Base-by-base conservation (phyloP, 2,113 vertebrate genomes). In the Chamaetylas fuelleborni region DNA sequence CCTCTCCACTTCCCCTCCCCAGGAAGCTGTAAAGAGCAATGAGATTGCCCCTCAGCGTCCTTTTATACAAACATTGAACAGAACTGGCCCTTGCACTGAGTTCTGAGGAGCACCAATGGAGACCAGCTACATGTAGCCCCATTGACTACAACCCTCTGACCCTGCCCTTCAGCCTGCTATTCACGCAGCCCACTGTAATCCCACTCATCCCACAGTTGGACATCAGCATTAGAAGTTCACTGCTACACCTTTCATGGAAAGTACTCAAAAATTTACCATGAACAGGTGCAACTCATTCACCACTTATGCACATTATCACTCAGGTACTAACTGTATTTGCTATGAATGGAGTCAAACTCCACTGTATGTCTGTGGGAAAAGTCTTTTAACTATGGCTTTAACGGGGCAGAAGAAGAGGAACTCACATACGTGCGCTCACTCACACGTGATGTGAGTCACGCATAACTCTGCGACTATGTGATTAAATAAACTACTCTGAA, bases 361-460 rank as follows among this genome's bases (percentile, higher is more conserved):
- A 42, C 57, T 33, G 0, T 26, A 31, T 57, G 29, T 72, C 47
- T 43, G 17, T 43, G 45, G 31, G 50, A 77, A 51, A 65, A 73
- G 24, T 43, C 40, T 86, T 76, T 67, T 56, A 86, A 34, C 58
- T 33, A 9, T 8, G 69, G 13, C 31, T 76, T 82, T 88, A 92
- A 58, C 0, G 1, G 61, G n/a, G 57, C 31, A 47, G 42, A 69
- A 64, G 54, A 62, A 57, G 53, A 80, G 48, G 56, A 57, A 48
- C 12, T 64, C 29, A 4, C 0, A 1, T 51, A 50, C 2, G 0
- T 7, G 19, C 1, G 3, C 67, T 92, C 45, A 10, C 71, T 64
- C 42, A 60, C 26, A 38, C 3, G 4, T 64, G 28, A 33, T 23
- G 9, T 1, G 13, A 92, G 57, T 82, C 74, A 62, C 31, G 13